Percentiles rank a stretch among this genome's conserved stretches.
These are phyloP conservation scores for Bombus affinis DNA, from an alignment of 1,140 invertebrate genomes.

Conservation along the genomic window DNA sequence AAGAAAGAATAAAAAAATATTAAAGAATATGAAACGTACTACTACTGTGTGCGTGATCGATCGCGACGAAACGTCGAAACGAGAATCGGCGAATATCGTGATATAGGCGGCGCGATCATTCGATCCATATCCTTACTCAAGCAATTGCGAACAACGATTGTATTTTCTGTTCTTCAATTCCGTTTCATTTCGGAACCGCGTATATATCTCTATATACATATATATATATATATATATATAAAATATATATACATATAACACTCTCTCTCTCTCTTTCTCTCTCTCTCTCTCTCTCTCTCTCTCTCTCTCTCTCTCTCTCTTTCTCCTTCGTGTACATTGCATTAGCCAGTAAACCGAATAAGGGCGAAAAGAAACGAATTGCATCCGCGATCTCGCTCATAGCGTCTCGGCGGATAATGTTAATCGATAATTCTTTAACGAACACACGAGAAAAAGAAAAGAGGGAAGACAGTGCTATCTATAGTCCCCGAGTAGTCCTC, in stretches of 20 bases:
- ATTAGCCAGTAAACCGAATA: conserved; percentile 62
- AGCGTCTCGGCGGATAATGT: not conserved
- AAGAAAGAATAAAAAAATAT: conserved; percentile 7
- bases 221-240: conserved; percentile 55
- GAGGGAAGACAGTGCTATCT: too few species aligned
- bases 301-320: conserved; percentile 37
- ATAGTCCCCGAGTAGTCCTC: not conserved
- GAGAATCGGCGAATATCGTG: conserved; percentile 57
- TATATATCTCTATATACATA: conserved; percentile 75
- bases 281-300: conserved; percentile 45
- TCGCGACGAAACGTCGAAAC: conserved; percentile 47
- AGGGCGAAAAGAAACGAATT: conserved; percentile 36
- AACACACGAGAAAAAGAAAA: not conserved
- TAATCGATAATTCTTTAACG: not conserved
- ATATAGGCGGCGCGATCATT: conserved; percentile 55
- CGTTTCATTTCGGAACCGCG: conserved; percentile 71
- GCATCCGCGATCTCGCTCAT: conserved; percentile 20
- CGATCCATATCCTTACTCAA: conserved; percentile 82
- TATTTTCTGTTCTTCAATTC: conserved; percentile 75
- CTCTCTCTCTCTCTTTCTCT: conserved; percentile 45
- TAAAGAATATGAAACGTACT: not conserved
- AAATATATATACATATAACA: conserved; percentile 59
- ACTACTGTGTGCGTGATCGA: conserved; percentile 31
- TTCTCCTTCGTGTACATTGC: conserved; percentile 64
- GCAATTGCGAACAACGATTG: conserved; percentile 81